These are phyloP conservation scores for Anoncus sp. DNA, from an alignment of 2,888 invertebrate genomes.

Conservation along the genomic window DNA sequence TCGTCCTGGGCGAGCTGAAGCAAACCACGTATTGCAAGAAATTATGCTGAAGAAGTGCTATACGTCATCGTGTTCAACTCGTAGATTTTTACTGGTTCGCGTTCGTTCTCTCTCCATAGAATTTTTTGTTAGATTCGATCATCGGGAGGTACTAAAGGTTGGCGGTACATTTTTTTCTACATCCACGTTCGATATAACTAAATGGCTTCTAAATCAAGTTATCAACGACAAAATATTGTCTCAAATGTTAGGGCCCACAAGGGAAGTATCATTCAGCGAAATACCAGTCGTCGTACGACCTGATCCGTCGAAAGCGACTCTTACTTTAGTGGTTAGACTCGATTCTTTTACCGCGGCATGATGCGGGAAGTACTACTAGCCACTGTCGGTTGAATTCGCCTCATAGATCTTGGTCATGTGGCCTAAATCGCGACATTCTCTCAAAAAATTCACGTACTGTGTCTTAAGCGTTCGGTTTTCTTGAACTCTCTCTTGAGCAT, in stretches of 20 bases:
- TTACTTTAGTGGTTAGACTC: slow-evolving; percentile 74
- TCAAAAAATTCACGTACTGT: slow-evolving; percentile 8
- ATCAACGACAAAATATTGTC: slow-evolving; percentile 54
- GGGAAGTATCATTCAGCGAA: slow-evolving; percentile 69
- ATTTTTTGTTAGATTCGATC: slow-evolving; percentile 66
- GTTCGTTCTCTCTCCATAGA: slow-evolving; percentile 65
- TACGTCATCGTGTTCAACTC: slow-evolving; percentile 24
- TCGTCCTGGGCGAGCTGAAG: slow-evolving; percentile 50
- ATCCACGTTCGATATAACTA: slow-evolving; percentile 62
- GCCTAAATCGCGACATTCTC: slow-evolving; percentile 3
- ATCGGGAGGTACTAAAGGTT: slow-evolving; percentile 6
- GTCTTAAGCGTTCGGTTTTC: neutral
- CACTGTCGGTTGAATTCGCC: neutral
- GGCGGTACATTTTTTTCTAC: slow-evolving; percentile 71
- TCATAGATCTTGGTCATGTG: slow-evolving; percentile 11
- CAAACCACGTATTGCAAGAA: slow-evolving; percentile 57
- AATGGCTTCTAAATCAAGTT: slow-evolving; percentile 22
- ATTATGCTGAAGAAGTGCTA: neutral
- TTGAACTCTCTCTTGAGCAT: slow-evolving; percentile 31
- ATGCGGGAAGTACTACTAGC: slow-evolving; percentile 57
- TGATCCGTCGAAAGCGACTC: slow-evolving; percentile 77
- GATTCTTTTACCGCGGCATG: slow-evolving; percentile 74
- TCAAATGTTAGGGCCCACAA: slow-evolving; percentile 75
- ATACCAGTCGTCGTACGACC: slow-evolving; percentile 66
- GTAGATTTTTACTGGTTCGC: slow-evolving; percentile 29